These are phyloP conservation scores for Trachelus iudaicus DNA, from an alignment of 2,888 invertebrate genomes.

Conservation along the genomic window DNA sequence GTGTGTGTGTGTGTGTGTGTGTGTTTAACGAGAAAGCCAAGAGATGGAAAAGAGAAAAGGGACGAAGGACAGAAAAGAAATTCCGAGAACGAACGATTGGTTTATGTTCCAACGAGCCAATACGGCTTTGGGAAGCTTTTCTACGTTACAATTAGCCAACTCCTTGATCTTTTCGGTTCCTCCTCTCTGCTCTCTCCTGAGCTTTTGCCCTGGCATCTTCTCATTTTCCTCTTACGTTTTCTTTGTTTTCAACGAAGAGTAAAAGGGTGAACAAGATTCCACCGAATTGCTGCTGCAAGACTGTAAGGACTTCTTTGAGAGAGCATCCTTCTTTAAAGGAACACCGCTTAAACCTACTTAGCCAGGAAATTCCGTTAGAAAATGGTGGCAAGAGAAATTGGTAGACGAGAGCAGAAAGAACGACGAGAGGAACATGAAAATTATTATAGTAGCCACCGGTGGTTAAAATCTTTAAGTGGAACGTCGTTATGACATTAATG, in stretches of 20 bases:
- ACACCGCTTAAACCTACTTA: background rate
- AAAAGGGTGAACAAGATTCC: background rate
- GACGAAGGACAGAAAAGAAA: constrained; percentile 3
- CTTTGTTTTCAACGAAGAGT: background rate
- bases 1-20: background rate
- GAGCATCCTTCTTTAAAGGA: background rate
- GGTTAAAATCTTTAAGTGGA: background rate
- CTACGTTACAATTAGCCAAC: constrained; percentile 32
- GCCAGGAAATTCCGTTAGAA: background rate
- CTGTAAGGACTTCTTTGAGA: background rate
- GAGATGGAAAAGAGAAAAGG: background rate
- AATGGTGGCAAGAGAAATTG: background rate
- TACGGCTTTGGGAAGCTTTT: constrained; percentile 5
- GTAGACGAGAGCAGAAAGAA: background rate
- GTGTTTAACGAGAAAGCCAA: background rate
- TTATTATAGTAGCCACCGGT: background rate
- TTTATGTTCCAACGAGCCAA: constrained; percentile 4
- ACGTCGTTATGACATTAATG: background rate
- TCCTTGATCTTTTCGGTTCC: constrained; percentile 25
- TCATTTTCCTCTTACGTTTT: background rate
- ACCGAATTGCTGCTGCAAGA: background rate
- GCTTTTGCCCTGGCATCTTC: background rate
- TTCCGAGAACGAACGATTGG: background rate
- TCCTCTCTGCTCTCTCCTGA: background rate
- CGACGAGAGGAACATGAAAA: background rate